Conservation (phyloP, 2,797 vertebrate species). For the Gastrophryne carolinensis region DNA sequence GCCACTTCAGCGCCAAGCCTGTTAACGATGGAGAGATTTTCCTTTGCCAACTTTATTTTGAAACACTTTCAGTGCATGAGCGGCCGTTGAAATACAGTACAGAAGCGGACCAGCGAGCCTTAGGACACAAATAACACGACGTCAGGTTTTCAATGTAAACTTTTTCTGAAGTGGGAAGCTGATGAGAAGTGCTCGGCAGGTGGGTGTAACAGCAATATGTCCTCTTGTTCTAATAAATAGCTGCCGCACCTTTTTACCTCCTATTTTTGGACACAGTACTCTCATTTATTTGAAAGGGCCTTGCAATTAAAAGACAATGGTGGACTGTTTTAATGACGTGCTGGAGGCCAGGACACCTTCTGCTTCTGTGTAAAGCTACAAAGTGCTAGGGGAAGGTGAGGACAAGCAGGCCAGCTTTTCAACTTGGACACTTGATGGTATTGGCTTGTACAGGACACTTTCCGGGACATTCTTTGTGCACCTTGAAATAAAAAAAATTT, state of each 20-base stretch:
- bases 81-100: not conserved
- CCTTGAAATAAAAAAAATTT: too few species aligned
- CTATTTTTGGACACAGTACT: not conserved
- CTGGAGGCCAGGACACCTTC: too few species aligned
- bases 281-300: too few species aligned
- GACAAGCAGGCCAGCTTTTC: too few species aligned
- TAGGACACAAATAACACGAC: not conserved
- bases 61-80: conserved; percentile 29
- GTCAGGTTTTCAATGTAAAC: not conserved
- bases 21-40: not conserved
- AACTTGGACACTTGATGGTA: too few species aligned
- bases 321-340: too few species aligned
- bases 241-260: not conserved
- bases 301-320: too few species aligned
- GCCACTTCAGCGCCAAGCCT: not conserved
- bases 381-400: too few species aligned
- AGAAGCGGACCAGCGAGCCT: not conserved
- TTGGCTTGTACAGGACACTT: too few species aligned
- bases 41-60: conserved; percentile 37
- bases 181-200: not conserved
- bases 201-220: not conserved
- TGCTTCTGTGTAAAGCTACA: too few species aligned
- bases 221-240: not conserved
- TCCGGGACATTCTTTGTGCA: too few species aligned
- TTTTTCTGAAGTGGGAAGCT: not conserved